Evolutionary conservation across 2,113 vertebrate genomes (phyloP).

Genomic region (Rhabdornis inornatus): DNA sequence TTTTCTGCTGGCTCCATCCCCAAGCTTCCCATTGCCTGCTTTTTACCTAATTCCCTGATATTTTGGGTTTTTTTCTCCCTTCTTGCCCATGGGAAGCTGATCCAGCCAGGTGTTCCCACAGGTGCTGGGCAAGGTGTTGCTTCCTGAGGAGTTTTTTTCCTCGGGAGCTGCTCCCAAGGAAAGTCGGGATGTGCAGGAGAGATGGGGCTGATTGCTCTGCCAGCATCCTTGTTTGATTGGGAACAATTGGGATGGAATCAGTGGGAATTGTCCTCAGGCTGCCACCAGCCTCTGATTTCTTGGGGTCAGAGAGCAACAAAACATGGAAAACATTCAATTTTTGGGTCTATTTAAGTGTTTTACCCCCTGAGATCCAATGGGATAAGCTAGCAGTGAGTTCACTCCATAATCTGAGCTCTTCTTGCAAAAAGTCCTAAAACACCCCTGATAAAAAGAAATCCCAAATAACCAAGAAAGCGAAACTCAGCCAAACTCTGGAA

Average conservation of each 20-base stretch:
- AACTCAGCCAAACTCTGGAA: neutral
- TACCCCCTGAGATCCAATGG: neutral
- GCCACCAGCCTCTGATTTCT: neutral
- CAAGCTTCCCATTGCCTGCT: neutral
- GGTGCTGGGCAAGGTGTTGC: no score
- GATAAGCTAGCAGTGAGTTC: neutral
- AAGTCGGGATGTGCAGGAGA: rapidly evolving
- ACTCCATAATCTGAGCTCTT: neutral
- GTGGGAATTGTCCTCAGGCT: neutral
- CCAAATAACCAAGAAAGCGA: neutral
- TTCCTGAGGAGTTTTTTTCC: neutral
- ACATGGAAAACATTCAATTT: rapidly evolving
- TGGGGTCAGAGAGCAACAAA: neutral
- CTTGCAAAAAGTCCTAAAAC: neutral
- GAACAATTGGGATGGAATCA: rapidly evolving
- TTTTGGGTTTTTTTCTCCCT: neutral
- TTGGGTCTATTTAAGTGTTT: rapidly evolving
- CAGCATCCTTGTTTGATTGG: neutral
- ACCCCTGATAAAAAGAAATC: neutral
- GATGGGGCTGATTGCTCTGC: neutral
- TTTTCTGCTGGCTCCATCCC: neutral
- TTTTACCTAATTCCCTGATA: neutral
- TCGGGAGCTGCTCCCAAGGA: neutral
- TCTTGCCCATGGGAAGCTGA: rapidly evolving
- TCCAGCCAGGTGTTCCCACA: neutral